A percentile compares a stretch with the other conserved stretches of the same genome.
phyloP scores from a whole-genome alignment of 2,888 invertebrate species.

The Bombyx huttoni region DNA sequence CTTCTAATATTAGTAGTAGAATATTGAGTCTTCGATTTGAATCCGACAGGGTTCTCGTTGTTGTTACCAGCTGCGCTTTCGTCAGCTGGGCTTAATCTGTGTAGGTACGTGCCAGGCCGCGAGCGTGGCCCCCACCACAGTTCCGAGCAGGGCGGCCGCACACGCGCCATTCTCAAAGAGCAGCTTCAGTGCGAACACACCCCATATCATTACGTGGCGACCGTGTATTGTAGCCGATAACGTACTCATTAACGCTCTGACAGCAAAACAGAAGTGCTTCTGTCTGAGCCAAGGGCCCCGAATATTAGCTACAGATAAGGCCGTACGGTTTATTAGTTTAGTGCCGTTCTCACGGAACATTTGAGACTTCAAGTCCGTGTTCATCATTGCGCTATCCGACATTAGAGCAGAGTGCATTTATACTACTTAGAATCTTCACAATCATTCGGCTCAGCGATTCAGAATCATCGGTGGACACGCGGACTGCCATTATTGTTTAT shows the following conservation, averaged over 20 bases:
- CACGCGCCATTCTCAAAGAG: constrained; percentile 86
- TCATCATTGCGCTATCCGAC: too few relatives aligned
- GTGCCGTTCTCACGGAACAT: too few relatives aligned
- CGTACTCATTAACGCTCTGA: constrained; percentile 88
- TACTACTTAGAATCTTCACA: too few relatives aligned
- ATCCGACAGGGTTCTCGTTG: background rate
- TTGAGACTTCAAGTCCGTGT: too few relatives aligned
- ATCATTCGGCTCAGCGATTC: too few relatives aligned
- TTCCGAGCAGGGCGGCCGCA: constrained; percentile 41
- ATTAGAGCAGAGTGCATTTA: too few relatives aligned
- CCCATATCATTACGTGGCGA: constrained; percentile 99
- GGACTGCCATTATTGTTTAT: too few relatives aligned
- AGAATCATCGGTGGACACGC: too few relatives aligned
- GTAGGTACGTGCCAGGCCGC: constrained; percentile 44
- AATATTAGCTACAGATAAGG: too few relatives aligned
- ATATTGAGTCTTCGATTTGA: background rate
- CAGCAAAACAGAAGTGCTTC: background rate
- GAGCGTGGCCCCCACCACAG: constrained; percentile 36
- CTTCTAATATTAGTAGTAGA: too few relatives aligned
- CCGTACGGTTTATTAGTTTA: too few relatives aligned
- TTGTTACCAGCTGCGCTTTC: constrained; percentile 14
- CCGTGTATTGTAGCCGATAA: constrained; percentile 90
- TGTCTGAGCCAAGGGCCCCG: too few relatives aligned
- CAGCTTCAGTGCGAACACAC: constrained; percentile 96
- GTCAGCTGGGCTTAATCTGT: constrained; percentile 48